Evolutionary conservation across 2,797 vertebrate genomes (phyloP).

Genomic region (Darevskia mixta): DNA sequence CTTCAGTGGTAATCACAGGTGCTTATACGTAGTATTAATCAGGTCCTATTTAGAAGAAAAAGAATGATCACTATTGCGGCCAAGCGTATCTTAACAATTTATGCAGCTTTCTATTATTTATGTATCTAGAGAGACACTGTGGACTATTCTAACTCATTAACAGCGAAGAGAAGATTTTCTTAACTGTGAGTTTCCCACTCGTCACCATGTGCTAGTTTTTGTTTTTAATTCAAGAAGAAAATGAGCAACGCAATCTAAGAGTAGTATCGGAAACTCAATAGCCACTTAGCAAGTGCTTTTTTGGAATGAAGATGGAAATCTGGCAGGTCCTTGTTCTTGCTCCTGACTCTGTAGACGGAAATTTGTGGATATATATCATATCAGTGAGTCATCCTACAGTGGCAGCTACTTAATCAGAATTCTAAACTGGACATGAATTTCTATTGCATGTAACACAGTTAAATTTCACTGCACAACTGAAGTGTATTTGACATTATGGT

Average conservation of each 20-base stretch:
- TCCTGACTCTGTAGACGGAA: slow-evolving; percentile 49
- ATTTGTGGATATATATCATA: slow-evolving; percentile 41
- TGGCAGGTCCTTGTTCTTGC: slow-evolving; percentile 9
- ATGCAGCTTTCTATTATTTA: not conserved
- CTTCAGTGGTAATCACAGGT: not conserved
- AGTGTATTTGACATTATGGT: slow-evolving; percentile 69
- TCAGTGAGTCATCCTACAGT: slow-evolving; percentile 60
- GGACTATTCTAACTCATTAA: not conserved
- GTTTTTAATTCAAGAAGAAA: not conserved
- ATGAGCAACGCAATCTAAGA: not conserved
- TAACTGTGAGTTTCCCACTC: not conserved
- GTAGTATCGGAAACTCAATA: not conserved
- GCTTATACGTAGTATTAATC: not conserved
- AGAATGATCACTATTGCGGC: not conserved
- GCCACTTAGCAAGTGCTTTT: not conserved
- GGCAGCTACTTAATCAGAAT: slow-evolving; percentile 59
- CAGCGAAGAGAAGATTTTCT: not conserved
- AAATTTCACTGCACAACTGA: slow-evolving; percentile 56
- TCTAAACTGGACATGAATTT: slow-evolving; percentile 53
- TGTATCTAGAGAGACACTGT: not conserved
- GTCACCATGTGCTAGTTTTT: not conserved
- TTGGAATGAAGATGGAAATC: not conserved
- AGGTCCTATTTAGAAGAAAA: not conserved
- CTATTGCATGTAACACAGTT: slow-evolving; percentile 36
- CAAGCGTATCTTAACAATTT: not conserved